Base-by-base conservation (phyloP, 2,888 invertebrate species). In the Eudasyphora cyanicolor region DNA sequence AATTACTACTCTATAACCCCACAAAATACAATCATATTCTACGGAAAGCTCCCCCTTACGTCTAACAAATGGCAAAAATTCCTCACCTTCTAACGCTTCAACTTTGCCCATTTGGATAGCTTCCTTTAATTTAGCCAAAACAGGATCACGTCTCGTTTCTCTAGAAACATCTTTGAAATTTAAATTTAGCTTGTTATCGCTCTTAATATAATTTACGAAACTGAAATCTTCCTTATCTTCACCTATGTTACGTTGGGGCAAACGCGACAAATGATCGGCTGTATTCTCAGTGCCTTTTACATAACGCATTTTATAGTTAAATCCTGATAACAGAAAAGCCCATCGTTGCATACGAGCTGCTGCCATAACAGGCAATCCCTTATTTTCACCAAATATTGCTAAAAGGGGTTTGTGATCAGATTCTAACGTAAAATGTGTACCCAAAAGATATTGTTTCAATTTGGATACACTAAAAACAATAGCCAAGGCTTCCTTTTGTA, bases 401-500 rank as follows among this genome's bases (percentile, higher is more conserved):
- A 80, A 54, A 19, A 80, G 27, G 2, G 76, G 79, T n/a, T 80
- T 80, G 29, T 74, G 83, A 64, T 80, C 79, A 14, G 80, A 32
- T 24, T 69, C 19, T 42, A 74, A 60, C 0, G 42, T 82, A 70
- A 82, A 78, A 29, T 60, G 27, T 14, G 51, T 29, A 10, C 79
- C 82, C 0, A 82, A 29, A 5, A 79, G 64, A n/a, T 64, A 62
- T 85, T n/a, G n/a, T n/a, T n/a, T n/a, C 64, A 84, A 45, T 82
- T 62, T 62, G 17, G 62, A 32, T 32, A 62, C 62, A 32, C 62
- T 8, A 19, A 62, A 62, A 10, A 85, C 71, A 62, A 32, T 32
- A 0, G 80, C 80, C 1, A 84, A 64, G 0, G 75, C 79, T 70
- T 85, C 74, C 51, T 86, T 86, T 24, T 86, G 79, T 7, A 85